These are phyloP conservation scores for Vanessa atalanta DNA, from an alignment of 1,140 invertebrate genomes.

Conservation along the genomic window DNA sequence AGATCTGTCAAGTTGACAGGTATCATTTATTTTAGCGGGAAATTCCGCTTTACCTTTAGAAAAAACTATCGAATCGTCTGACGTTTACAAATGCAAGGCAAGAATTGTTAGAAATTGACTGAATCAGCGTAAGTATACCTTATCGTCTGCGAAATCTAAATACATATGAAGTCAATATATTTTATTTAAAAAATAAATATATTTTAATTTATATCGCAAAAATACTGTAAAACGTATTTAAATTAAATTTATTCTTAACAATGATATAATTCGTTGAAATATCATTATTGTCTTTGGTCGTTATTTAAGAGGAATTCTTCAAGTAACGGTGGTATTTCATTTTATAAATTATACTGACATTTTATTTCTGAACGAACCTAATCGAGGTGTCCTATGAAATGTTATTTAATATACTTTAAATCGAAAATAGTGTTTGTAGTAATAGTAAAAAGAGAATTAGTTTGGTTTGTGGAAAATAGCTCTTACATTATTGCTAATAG, in stretches of 20 bases:
- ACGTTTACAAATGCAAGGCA: slow-evolving; percentile 13
- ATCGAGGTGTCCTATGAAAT: background rate
- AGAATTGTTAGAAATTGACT: slow-evolving; percentile 1
- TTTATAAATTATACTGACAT: background rate
- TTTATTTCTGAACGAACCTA: background rate
- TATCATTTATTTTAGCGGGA: slow-evolving; percentile 23
- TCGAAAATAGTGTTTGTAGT: background rate
- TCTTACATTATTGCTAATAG: background rate
- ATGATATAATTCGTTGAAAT: slow-evolving; percentile 5
- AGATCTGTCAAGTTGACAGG: slow-evolving; percentile 29
- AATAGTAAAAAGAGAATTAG: background rate
- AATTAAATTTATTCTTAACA: background rate
- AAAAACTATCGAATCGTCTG: slow-evolving; percentile 4
- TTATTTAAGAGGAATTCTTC: background rate
- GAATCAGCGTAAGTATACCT: slow-evolving; percentile 3
- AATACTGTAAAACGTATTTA: background rate
- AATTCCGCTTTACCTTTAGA: background rate
- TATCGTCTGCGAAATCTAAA: background rate
- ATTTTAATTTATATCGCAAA: background rate
- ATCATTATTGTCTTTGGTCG: slow-evolving; percentile 28
- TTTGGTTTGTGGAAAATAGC: background rate
- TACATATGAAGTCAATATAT: background rate
- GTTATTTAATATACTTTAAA: background rate
- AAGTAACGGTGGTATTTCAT: background rate
- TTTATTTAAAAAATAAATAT: no score